Percentiles rank a stretch among this genome's conserved stretches.
phyloP scores from a whole-genome alignment of 1,140 invertebrate species.

The Bombus sylvicola region DNA sequence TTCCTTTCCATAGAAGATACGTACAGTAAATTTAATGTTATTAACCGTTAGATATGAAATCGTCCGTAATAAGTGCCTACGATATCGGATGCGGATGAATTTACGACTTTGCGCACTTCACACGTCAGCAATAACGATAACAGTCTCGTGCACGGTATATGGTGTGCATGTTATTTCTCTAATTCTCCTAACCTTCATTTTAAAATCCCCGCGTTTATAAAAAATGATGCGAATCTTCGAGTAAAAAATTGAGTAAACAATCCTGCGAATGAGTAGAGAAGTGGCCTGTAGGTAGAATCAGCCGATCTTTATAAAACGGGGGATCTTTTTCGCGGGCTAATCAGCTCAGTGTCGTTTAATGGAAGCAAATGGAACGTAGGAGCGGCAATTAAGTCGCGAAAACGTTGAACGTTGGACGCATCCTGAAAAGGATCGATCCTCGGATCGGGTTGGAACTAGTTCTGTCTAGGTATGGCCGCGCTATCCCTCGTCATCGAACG shows the following conservation, averaged over 20 bases:
- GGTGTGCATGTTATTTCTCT: no score
- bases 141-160: no score
- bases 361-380: background rate
- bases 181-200: no score
- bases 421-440: conserved; percentile 8
- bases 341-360: conserved; percentile 13
- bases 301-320: background rate
- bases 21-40: no score
- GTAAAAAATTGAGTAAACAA: no score
- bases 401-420: no score
- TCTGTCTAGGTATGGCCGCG: background rate
- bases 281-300: background rate
- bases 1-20: background rate
- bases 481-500: conserved; percentile 17
- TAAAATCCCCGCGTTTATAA: no score
- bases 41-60: no score
- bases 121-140: no score
- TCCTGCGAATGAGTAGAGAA: no score
- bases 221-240: no score
- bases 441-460: background rate
- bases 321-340: background rate
- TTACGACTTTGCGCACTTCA: no score
- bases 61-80: background rate
- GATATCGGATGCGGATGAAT: background rate
- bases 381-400: conserved; percentile 8